Base-by-base conservation (phyloP, 92 coral and sea anemone species). In the Blastomussa wellsi region DNA sequence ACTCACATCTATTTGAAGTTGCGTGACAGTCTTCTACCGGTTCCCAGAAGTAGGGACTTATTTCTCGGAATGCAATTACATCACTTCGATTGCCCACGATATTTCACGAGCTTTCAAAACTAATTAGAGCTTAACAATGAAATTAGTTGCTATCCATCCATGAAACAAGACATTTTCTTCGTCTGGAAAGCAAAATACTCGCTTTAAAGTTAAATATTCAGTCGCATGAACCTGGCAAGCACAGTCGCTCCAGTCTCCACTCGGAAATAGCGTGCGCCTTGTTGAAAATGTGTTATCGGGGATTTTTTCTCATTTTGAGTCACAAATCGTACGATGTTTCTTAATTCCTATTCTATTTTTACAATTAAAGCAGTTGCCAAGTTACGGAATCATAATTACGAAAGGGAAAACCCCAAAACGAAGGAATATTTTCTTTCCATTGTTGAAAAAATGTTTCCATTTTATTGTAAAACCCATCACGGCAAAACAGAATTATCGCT, bases 31-130 rank as follows among this genome's bases (percentile, higher is more conserved):
- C 66, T 32, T 28, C 68, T n/a, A 14, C n/a, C 22, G 6, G 78
- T 82, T 82, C 78, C 78, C 35, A 53, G 86, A 82, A 82, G 71
- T 35, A 0, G 69, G 69, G n/a, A 14, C 12, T 69, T 69, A 6
- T 44, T 81, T 81, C 85, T 81, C 77, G 67, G 85, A 81, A 81
- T 49, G 5, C 85, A 81, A 81, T 44, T 64, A 17, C 31, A 6
- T 19, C 36, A 15, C 15, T 62, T 62, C 31, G 8, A 8, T 62
- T 62, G 16, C 22, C 52, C 29, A 57, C 24, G 35, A 20, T 52
- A 3, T 42, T 20, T 49, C 26, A 26, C 65, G 7, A 35, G 36
- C 48, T 82, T n/a, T 53, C 22, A 51, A 52, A 28, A 71, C 51
- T 36, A 41, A 70, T 53, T 48, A 53, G 52, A 15, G 37, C 38